Conservation (phyloP, 2,797 vertebrate species). For the Rhodeus uyekii region DNA sequence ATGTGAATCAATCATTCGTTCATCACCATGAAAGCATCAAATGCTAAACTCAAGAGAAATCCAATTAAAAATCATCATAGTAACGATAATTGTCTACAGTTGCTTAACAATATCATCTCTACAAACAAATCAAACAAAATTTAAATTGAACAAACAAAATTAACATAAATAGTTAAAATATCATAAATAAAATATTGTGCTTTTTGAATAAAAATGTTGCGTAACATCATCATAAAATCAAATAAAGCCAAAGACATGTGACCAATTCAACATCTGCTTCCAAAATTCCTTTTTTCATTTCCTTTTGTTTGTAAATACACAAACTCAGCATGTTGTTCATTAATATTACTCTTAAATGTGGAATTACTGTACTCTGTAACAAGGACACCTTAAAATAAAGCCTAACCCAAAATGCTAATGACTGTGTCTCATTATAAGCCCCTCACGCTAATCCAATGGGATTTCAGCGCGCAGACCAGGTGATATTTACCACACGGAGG, state of each 20-base stretch:
- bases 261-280: not conserved
- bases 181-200: no score
- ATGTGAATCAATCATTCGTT: no score
- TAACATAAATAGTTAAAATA: no score
- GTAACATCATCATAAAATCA: no score
- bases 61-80: not conserved
- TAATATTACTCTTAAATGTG: not conserved
- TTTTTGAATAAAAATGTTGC: no score
- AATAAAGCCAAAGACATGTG: not conserved
- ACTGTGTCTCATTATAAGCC: not conserved
- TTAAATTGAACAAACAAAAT: no score
- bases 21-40: no score
- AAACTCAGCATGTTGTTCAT: not conserved
- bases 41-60: not conserved
- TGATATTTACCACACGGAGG: not conserved
- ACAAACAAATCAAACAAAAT: no score
- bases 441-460: conserved; percentile 4
- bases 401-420: not conserved
- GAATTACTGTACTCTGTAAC: not conserved
- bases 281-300: not conserved
- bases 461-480: not conserved
- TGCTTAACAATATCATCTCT: no score
- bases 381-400: not conserved
- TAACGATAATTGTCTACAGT: no score
- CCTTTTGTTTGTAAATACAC: no score